Conservation (phyloP, 2,888 invertebrate species). For the Himalopsyche kuldschensis region DNA sequence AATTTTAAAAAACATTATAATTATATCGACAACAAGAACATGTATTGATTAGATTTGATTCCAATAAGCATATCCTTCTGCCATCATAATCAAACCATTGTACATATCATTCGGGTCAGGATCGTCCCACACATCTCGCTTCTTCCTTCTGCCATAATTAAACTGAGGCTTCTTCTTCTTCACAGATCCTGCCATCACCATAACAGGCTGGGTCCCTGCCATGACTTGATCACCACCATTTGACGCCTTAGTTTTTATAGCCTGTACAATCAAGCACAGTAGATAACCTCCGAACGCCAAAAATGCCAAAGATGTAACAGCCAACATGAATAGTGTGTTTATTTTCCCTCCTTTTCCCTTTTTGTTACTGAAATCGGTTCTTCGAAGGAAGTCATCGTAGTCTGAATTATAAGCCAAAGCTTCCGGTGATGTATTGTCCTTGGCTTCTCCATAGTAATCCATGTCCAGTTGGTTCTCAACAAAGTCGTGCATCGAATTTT, state of each 20-base stretch:
- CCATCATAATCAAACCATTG: constrained; percentile 47
- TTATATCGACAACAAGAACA: no score
- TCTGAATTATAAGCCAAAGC: constrained; percentile 42
- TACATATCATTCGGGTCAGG: constrained; percentile 49
- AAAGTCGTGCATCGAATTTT: constrained; percentile 51
- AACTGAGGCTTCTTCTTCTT: constrained; percentile 54
- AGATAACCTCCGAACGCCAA: constrained; percentile 84
- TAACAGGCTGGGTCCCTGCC: constrained; percentile 34
- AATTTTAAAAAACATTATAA: no score
- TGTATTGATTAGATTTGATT: not conserved
- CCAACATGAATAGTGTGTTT: constrained; percentile 74
- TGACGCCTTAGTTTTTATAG: constrained; percentile 67
- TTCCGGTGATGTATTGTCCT: constrained; percentile 5
- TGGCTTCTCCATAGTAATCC: not conserved
- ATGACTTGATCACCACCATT: constrained; percentile 44
- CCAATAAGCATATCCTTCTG: constrained; percentile 50
- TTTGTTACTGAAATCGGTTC: constrained; percentile 47
- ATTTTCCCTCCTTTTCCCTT: constrained; percentile 64
- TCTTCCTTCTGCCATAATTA: constrained; percentile 34
- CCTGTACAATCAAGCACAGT: constrained; percentile 74
- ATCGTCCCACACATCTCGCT: constrained; percentile 35
- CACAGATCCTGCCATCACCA: constrained; percentile 43
- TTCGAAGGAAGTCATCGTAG: constrained; percentile 48
- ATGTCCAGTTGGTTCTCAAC: constrained; percentile 19
- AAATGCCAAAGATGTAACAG: constrained; percentile 78